Evolutionary conservation across 30 jellyfish, hydroid and myxozoan genomes (phyloP), one percentile per base, ranked within the genome.

Genomic region (Nemopilema nomurai): DNA sequence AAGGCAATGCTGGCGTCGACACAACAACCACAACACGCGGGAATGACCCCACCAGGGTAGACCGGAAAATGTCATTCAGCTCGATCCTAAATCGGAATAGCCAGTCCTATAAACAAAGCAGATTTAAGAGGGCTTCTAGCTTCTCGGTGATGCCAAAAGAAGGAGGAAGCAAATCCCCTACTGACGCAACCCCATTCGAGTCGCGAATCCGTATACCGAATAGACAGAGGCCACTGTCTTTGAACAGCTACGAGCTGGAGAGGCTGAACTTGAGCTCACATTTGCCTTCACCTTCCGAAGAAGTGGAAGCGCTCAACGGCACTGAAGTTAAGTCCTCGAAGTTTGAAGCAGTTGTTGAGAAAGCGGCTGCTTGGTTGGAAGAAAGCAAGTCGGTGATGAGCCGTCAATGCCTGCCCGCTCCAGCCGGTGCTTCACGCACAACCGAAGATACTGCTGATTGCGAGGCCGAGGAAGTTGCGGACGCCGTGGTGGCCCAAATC

Each of bases 341-440:
- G 49, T 26, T 83, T 50, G 91, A 83, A 51, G 52, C 69, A 27
- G 84, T 83, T 23, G 77, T 83, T 18, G 78, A 72, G 25, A 83
- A 28, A 78, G 91, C 91, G 0, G 84, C 91, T 8, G 83, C 91
- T 0, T 83, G 91, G 91, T 64, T 83, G 64, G 86, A 73, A 30
- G 91, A 83, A 51, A 83, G 91, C 66, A 83, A 72, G 71, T 68
- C 89, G 18, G 26, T 66, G 3, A 80, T 65, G 72, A 69, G 67
- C 41, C 30, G 51, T 25, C 80, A 66, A 62, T 41, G 53, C 28
- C 65, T 66, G 31, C 29, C 80, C 4, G 66, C 27, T 19, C 25
- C 68, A 18, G 8, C 23, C 4, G 79, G 67, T 4, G 28, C 64
- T 17, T n/a, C 64, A 1, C 18, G 17, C 20, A 18, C 24, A n/a